Conservation (phyloP, 2,888 invertebrate genomes). For the Palloptera scutellata region DNA sequence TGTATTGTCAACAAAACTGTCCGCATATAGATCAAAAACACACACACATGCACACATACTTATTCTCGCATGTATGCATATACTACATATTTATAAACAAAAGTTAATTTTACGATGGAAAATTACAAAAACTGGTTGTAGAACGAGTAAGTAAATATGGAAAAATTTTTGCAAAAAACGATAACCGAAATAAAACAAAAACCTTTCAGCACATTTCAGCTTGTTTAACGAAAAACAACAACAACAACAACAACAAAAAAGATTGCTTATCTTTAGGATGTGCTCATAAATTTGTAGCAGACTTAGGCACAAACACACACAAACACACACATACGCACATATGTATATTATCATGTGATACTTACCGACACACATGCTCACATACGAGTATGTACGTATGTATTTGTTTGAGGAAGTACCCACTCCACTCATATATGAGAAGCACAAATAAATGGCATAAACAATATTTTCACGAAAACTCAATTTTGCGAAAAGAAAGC, state of each 20-base stretch:
- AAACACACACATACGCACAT: background rate
- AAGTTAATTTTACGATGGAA: constrained; percentile 1
- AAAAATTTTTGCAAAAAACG: background rate
- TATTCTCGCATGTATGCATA: background rate
- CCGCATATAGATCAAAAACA: background rate
- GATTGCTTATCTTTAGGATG: constrained; percentile 24
- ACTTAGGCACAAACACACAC: constrained; percentile 7
- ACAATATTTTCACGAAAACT: constrained; percentile 22
- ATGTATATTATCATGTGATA: background rate
- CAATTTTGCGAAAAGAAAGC: background rate
- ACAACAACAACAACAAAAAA: constrained; percentile 7
- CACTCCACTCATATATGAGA: background rate
- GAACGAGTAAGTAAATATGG: background rate
- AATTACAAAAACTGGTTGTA: background rate
- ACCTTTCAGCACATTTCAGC: constrained; percentile 8
- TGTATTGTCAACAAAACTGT: constrained; percentile 14
- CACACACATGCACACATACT: constrained; percentile 11
- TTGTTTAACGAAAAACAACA: background rate
- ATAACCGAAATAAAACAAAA: background rate
- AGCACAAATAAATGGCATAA: constrained; percentile 16
- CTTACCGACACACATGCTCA: background rate
- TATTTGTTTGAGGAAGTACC: too few relatives aligned
- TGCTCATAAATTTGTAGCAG: constrained; percentile 25
- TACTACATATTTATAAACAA: background rate
- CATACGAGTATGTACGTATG: background rate